phyloP scores from a whole-genome alignment of 2,888 invertebrate species.

The Tenthredo livida region DNA sequence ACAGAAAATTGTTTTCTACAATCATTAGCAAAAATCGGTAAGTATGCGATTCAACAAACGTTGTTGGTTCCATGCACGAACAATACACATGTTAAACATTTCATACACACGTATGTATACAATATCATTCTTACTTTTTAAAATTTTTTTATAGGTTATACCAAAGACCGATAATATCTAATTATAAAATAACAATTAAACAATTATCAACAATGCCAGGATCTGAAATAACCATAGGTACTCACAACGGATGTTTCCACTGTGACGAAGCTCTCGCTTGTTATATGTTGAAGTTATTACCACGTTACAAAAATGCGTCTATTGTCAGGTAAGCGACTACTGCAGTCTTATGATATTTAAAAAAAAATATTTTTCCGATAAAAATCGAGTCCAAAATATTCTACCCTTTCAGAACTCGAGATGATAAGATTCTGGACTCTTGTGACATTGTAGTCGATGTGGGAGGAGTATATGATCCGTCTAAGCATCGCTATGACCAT shows the following conservation, averaged over 20 bases:
- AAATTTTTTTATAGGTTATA: constrained; percentile 42
- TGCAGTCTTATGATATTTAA: no score
- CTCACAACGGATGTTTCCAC: constrained; percentile 92
- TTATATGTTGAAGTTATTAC: constrained; percentile 91
- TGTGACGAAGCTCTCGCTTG: constrained; percentile 98
- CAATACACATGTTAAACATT: background rate
- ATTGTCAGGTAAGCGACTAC: constrained; percentile 83
- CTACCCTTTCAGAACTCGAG: constrained; percentile 79
- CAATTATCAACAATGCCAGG: constrained; percentile 36
- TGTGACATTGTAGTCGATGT: constrained; percentile 98
- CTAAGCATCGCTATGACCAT: constrained; percentile 92
- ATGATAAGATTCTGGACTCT: constrained; percentile 82
- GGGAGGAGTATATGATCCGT: constrained; percentile 91
- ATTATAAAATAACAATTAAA: background rate
- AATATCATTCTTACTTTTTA: background rate
- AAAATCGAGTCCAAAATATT: background rate
- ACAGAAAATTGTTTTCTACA: background rate
- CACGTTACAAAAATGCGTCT: constrained; percentile 89
- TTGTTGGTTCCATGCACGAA: background rate
- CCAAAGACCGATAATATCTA: background rate
- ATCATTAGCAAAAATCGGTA: background rate
- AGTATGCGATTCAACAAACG: background rate
- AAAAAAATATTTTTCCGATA: no score
- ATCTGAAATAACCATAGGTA: constrained; percentile 81
- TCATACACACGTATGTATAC: background rate